A percentile compares a stretch with the other conserved stretches of the same genome.
Evolutionary conservation across 2,888 invertebrate species (phyloP).

Genomic region (Drosophila incognita): DNA sequence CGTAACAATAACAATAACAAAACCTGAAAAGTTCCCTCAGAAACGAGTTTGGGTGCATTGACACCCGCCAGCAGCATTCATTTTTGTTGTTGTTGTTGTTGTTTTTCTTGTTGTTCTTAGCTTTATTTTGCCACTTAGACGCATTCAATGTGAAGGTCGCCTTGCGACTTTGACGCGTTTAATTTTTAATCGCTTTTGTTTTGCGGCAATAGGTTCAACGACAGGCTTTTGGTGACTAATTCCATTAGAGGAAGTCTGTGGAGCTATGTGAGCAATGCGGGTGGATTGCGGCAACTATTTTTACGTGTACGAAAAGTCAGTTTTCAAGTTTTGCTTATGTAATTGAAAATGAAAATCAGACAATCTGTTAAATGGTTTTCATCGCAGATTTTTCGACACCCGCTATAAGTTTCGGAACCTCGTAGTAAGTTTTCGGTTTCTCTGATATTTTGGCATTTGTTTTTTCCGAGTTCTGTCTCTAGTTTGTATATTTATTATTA

Average conservation of each 20-base stretch:
- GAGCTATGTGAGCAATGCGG: slow-evolving; percentile 28
- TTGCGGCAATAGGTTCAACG: slow-evolving; percentile 59
- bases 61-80: slow-evolving; percentile 45
- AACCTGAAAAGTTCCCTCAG: slow-evolving; percentile 37
- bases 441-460: background rate
- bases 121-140: slow-evolving; percentile 38
- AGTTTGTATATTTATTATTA: background rate
- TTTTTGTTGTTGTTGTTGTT: background rate
- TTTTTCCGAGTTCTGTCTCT: background rate
- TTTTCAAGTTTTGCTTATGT: background rate
- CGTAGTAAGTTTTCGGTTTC: background rate
- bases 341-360: background rate
- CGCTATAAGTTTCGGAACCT: background rate
- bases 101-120: slow-evolving; percentile 2
- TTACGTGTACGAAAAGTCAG: background rate
- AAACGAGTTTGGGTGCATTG: slow-evolving; percentile 63
- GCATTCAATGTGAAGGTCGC: slow-evolving; percentile 77
- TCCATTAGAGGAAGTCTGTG: slow-evolving; percentile 65
- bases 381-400: background rate
- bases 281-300: slow-evolving; percentile 12
- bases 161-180: slow-evolving; percentile 16
- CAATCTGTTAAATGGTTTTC: background rate
- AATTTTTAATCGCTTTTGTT: slow-evolving; percentile 19
- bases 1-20: slow-evolving; percentile 31
- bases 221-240: slow-evolving; percentile 63